Evolutionary conservation across 2,888 invertebrate genomes (phyloP).

Genomic region (Amphipoea oculea): DNA sequence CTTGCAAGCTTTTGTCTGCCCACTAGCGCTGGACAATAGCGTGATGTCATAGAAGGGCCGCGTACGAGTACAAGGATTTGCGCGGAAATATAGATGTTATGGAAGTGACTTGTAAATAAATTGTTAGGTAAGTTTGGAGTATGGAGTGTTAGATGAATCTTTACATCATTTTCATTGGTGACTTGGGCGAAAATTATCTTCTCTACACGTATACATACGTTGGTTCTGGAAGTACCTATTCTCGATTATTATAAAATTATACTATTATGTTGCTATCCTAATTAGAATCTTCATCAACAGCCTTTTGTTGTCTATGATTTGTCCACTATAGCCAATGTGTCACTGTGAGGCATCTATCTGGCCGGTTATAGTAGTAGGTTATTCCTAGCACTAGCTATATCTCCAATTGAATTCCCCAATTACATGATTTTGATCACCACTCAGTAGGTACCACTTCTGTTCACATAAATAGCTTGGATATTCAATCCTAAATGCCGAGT

Average conservation of each 20-base stretch:
- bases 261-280: too few species aligned
- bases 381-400: too few species aligned
- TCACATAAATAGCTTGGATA: not conserved
- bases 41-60: constrained; percentile 84
- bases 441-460: too few species aligned
- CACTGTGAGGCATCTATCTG: not conserved
- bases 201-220: not conserved
- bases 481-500: not conserved
- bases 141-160: not conserved
- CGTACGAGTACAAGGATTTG: constrained; percentile 56
- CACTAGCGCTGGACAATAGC: constrained; percentile 85
- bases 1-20: constrained; percentile 85
- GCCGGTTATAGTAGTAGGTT: not conserved
- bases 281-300: not conserved
- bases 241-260: too few species aligned
- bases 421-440: not conserved
- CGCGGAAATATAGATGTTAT: constrained; percentile 26
- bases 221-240: not conserved
- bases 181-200: too few species aligned
- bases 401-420: too few species aligned
- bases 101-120: constrained; percentile 44
- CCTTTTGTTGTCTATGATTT: not conserved
- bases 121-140: not conserved
- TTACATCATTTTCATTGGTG: not conserved
- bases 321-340: not conserved